Base-by-base conservation (phyloP, 2,113 vertebrate genomes). In the Pollimyrus isidori region DNA sequence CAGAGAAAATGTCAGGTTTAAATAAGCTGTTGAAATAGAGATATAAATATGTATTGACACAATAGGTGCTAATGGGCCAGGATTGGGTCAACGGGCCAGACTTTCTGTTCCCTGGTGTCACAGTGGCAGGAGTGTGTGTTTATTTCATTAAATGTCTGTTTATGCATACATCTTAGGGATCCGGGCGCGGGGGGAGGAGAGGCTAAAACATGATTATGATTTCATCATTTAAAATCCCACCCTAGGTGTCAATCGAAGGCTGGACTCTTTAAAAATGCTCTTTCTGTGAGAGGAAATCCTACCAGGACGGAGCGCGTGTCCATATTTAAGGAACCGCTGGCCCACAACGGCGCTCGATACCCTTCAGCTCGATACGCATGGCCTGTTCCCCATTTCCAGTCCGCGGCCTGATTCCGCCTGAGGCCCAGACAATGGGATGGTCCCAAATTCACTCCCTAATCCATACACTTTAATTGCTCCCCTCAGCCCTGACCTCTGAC, bases 381-480 rank as follows among this genome's bases (percentile, higher is more conserved):
- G 86, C 89, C 89, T 91, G 90, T 91, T 89, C 49, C 89, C 80
- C 87, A 90, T 92, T 91, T 91, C 89, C 90, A 89, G 91, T 92
- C 92, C 94, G 93, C 93, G 93, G 92, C 92, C 91, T 87, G 85
- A 92, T 93, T 91, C 90, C 91, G 91, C 82, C 90, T 52, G 89
- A 90, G 91, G 88, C 90, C 84, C 90, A 92, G 90, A 94, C 93
- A 93, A 92, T 92, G 76, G 93, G 93, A 91, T 87, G 62, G 91
- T 89, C 92, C 92, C 87, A 6, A 46, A 58, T 50, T 56, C 89
- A 90, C 92, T 90, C 89, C 91, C 92, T 90, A 93, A 96, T 96
- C 94, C 91, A 94, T 93, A 91, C 69, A n/a, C 89, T 95, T 94
- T 96, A 95, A 95, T 95, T 96, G 95, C 94, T 95, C 94, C 95